Evolutionary conservation across 2,888 invertebrate genomes (phyloP).

Genomic region (Polia nebulosa): DNA sequence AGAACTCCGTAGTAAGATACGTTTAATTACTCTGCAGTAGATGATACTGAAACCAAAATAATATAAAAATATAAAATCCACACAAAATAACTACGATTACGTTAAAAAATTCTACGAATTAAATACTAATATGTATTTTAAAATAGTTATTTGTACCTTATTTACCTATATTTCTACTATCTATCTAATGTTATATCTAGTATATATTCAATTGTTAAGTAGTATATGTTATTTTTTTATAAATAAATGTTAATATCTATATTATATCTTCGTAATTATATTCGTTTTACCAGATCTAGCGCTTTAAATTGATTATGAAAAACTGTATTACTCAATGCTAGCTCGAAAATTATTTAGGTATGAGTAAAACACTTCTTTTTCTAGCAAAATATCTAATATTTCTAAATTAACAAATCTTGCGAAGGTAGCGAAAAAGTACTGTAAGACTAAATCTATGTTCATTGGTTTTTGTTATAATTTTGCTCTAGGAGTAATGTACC

Average conservation of each 20-base stretch:
- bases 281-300: neutral
- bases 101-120: constrained; percentile 34
- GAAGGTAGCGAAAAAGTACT: constrained; percentile 4
- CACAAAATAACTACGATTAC: constrained; percentile 26
- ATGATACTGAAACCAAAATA: too few species aligned
- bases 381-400: constrained; percentile 33
- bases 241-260: too few species aligned
- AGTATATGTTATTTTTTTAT: too few species aligned
- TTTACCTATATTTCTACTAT: constrained; percentile 27
- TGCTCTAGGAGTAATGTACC: constrained; percentile 40
- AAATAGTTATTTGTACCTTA: neutral
- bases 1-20: constrained; percentile 5
- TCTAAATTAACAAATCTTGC: constrained; percentile 13
- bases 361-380: constrained; percentile 5
- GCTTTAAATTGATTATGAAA: neutral
- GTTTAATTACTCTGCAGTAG: neutral
- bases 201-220: too few species aligned
- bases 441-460: constrained; percentile 31
- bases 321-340: constrained; percentile 4
- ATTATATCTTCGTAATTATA: neutral
- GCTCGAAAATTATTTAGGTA: constrained; percentile 13
- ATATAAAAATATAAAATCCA: neutral
- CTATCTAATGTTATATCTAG: too few species aligned
- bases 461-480: neutral
- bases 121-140: neutral